Base-by-base conservation (phyloP, 2,888 invertebrate species). In the Callimorpha dominula region DNA sequence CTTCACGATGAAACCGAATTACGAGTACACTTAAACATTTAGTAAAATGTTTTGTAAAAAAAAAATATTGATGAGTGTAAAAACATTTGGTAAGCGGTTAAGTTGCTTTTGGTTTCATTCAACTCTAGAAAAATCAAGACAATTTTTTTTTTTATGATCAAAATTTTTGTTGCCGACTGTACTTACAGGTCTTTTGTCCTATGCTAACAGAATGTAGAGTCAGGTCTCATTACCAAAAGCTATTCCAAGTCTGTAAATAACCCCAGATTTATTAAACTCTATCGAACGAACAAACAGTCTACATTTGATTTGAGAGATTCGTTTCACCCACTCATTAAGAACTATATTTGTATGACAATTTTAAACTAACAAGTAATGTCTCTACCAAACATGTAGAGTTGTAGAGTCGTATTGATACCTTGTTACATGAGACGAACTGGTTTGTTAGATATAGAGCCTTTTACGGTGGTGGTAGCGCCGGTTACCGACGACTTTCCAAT, bases 391-490 rank as follows among this genome's bases (percentile, higher is more conserved):
- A 78, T 68, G 63, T 49, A 64, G 43, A 65, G 72, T 57, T 65
- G 71, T 49, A 46, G 12, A 15, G 40, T 65, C 46, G 70, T 73
- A 70, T 70, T 71, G 60, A 62, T 71, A 66, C 72, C 52, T 50
- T 72, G 81, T 77, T 73, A 73, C 64, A 68, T 11, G 43, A 46
- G 43, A 46, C 43, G 14, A 42, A 81, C 81, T 67, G 71, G 75
- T 76, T 70, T 73, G 72, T 15, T 17, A 65, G 40, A 57, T 67
- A 15, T 64, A 57, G 63, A 70, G 65, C 81, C 81, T 71, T 81
- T 49, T 83, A 81, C 20, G 84, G 81, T 8, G 57, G 63, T 62
- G 46, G 7, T 54, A 71, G 67, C 71, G 74, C 43, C 57, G 20
- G 65, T 46, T 64, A 49, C 20, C 49, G 67, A 67, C 64, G 71